Percentiles rank a stretch among this genome's conserved stretches.
Conservation (phyloP, 2,113 vertebrate genomes). For the Actenoides hombroni region DNA sequence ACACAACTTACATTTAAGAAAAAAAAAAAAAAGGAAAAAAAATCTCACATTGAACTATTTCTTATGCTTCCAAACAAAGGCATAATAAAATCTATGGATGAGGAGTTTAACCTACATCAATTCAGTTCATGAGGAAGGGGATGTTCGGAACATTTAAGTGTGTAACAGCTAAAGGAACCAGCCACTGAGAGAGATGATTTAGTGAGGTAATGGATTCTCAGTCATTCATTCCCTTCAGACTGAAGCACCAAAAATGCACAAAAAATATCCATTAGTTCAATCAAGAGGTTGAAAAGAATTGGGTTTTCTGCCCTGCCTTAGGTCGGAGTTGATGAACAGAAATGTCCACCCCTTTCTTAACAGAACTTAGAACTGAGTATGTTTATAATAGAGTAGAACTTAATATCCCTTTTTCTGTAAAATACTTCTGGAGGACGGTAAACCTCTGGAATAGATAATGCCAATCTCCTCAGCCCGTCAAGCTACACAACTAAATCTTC, state of each 20-base stretch:
- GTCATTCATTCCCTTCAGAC: neutral
- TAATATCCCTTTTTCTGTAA: neutral
- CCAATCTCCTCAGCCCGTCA: neutral
- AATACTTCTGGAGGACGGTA: neutral
- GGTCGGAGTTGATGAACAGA: neutral
- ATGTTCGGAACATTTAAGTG: neutral
- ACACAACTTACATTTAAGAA: neutral
- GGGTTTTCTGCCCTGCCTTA: neutral
- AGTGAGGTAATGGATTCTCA: neutral
- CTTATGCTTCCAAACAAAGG: neutral
- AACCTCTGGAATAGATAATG: neutral
- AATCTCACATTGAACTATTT: neutral
- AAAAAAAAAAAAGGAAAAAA: neutral
- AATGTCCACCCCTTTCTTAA: neutral
- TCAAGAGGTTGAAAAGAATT: neutral
- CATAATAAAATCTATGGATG: neutral
- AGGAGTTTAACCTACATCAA: neutral
- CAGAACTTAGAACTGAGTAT: neutral
- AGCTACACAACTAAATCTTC: neutral
- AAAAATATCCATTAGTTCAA: neutral
- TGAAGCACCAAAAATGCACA: neutral
- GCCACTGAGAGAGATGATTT: neutral
- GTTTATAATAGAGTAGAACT: neutral
- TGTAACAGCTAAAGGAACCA: neutral
- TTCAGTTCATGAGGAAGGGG: neutral